Evolutionary conservation across 2,888 invertebrate species (phyloP).

Genomic region (Hypercompe scribonia): DNA sequence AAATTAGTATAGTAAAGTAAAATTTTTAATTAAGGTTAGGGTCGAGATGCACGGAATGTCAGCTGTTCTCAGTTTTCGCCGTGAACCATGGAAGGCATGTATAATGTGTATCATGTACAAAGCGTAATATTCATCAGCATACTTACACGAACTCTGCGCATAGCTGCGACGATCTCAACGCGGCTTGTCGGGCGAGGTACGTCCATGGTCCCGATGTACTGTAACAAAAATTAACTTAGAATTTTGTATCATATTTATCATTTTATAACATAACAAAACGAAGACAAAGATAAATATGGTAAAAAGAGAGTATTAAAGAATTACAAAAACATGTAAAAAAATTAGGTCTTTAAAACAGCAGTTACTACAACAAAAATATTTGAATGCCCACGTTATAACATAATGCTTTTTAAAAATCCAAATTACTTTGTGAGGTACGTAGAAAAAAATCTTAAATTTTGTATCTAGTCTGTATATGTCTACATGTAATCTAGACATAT

Average conservation of each 20-base stretch:
- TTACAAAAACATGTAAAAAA: background rate
- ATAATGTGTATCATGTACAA: background rate
- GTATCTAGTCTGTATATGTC: conserved; percentile 45
- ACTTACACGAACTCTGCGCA: conserved; percentile 98
- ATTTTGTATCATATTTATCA: background rate
- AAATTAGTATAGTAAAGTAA: background rate
- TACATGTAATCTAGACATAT: conserved; percentile 50
- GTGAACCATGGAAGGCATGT: background rate
- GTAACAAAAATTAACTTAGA: conserved; percentile 79
- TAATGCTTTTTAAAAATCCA: conserved; percentile 20
- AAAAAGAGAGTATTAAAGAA: background rate
- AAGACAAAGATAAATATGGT: background rate
- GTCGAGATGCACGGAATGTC: background rate
- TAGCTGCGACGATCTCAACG: conserved; percentile 99
- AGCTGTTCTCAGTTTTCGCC: background rate
- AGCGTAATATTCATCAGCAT: conserved; percentile 20
- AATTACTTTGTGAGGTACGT: conserved; percentile 38
- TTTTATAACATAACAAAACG: background rate
- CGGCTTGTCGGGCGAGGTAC: conserved; percentile 98
- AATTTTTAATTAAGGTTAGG: background rate
- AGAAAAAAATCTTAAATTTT: conserved; percentile 47
- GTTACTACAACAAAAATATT: conserved; percentile 13
- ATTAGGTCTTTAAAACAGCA: background rate
- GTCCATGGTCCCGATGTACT: conserved; percentile 99
- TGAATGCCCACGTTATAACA: background rate